Percentiles rank a stretch among this genome's conserved stretches.
These are phyloP conservation scores for Chorisops tibialis DNA, from an alignment of 2,888 invertebrate species.

Conservation along the genomic window DNA sequence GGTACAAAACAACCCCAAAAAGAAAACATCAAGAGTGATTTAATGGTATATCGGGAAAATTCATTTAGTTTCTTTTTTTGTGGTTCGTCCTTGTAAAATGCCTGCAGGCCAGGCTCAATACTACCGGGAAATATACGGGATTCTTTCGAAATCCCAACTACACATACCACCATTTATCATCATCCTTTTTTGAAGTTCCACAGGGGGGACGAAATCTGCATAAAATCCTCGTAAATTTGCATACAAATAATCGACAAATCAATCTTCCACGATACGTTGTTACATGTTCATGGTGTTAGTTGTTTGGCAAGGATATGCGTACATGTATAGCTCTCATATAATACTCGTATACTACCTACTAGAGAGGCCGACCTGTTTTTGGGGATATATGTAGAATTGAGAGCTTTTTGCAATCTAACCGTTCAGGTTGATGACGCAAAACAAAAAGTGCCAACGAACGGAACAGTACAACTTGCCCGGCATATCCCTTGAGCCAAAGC, in stretches of 20 bases:
- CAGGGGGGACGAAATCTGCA: slow-evolving; percentile 36
- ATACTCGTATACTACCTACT: too few species aligned
- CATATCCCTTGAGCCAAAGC: background rate
- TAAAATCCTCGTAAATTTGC: slow-evolving; percentile 42
- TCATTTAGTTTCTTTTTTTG: background rate
- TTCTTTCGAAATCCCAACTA: background rate
- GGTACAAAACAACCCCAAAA: background rate
- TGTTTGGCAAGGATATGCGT: background rate
- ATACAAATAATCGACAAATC: slow-evolving; percentile 40
- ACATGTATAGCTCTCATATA: too few species aligned
- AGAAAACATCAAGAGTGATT: slow-evolving; percentile 36
- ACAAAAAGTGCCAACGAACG: slow-evolving; percentile 14
- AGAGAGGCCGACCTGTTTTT: background rate
- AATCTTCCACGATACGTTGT: slow-evolving; percentile 30
- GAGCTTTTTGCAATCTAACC: slow-evolving; percentile 5
- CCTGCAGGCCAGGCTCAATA: background rate
- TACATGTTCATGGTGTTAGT: slow-evolving; percentile 5
- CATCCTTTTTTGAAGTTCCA: slow-evolving; percentile 12
- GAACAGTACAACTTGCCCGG: background rate
- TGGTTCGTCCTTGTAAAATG: background rate
- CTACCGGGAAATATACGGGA: background rate
- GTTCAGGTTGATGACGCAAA: slow-evolving; percentile 9
- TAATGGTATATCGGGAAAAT: slow-evolving; percentile 28
- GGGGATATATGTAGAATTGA: background rate
- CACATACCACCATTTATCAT: slow-evolving; percentile 25